phyloP scores from a whole-genome alignment of 2,797 vertebrate genomes.

The Lophius americanus region DNA sequence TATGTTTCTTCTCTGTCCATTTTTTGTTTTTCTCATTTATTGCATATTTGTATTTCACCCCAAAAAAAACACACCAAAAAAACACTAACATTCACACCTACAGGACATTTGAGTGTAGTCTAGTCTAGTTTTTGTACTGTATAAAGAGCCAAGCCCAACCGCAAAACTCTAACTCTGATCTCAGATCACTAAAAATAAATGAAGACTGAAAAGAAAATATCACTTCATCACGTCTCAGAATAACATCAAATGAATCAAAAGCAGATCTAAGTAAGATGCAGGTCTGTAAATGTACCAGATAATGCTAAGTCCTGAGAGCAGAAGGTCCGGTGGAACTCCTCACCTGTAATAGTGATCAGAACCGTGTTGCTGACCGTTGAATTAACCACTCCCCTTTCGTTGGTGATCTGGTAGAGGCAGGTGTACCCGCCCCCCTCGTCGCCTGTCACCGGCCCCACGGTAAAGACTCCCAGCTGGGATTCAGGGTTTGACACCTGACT shows the following conservation, averaged over 20 bases:
- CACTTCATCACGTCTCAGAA: neutral
- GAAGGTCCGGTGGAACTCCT: constrained; percentile 6
- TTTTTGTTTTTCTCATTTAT: too few relatives aligned
- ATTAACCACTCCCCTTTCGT: constrained; percentile 40
- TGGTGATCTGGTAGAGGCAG: constrained; percentile 73
- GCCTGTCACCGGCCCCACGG: constrained; percentile 61
- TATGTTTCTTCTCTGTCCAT: too few relatives aligned
- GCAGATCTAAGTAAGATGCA: neutral
- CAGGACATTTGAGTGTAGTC: too few relatives aligned
- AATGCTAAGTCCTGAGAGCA: too few relatives aligned
- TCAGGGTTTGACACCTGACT: constrained; percentile 27
- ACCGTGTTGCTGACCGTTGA: constrained; percentile 72
- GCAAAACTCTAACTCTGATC: too few relatives aligned
- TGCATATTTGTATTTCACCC: too few relatives aligned
- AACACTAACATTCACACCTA: too few relatives aligned
- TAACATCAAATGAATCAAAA: neutral
- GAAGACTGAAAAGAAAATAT: too few relatives aligned
- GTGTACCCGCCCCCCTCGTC: constrained; percentile 69
- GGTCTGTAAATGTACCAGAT: neutral
- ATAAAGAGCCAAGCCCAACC: too few relatives aligned
- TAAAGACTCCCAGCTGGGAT: constrained; percentile 56
- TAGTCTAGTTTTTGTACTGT: too few relatives aligned
- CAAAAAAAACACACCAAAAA: too few relatives aligned
- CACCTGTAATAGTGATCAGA: constrained; percentile 66
- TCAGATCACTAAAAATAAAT: too few relatives aligned